Evolutionary conservation across 1,140 invertebrate genomes (phyloP).

Genomic region (Pygmarrhopalites habei): DNA sequence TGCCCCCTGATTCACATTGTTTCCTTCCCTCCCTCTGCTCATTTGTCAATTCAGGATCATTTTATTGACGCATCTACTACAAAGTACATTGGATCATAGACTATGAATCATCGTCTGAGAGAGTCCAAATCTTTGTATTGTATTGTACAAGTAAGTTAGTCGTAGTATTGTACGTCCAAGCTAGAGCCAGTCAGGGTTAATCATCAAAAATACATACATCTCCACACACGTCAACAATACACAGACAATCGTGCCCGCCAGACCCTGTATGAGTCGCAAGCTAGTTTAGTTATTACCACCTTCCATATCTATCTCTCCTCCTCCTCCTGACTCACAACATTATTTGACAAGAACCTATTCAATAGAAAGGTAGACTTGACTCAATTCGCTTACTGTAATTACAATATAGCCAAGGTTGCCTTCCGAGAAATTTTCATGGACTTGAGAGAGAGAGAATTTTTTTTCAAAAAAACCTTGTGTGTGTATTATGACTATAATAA

Average conservation of each 20-base stretch:
- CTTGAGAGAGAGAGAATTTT: neutral
- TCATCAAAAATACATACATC: too few species aligned
- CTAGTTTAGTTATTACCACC: neutral
- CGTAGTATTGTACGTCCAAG: too few species aligned
- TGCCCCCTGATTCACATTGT: too few species aligned
- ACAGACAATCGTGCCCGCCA: neutral
- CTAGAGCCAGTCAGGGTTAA: too few species aligned
- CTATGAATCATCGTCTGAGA: too few species aligned
- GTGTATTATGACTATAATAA: neutral
- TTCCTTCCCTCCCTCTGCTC: too few species aligned
- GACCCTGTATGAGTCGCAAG: neutral
- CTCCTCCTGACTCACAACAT: neutral
- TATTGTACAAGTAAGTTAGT: too few species aligned
- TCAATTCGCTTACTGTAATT: neutral
- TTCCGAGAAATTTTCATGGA: slow-evolving; percentile 10
- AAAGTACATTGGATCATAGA: too few species aligned
- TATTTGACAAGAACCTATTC: neutral
- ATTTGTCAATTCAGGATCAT: too few species aligned
- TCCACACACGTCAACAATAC: neutral
- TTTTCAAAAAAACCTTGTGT: too few species aligned
- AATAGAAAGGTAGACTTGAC: neutral
- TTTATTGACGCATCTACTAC: too few species aligned
- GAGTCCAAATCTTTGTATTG: too few species aligned
- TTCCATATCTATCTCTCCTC: neutral
- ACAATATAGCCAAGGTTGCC: slow-evolving; percentile 9